A percentile compares a stretch with the other conserved stretches of the same genome.
These are phyloP conservation scores for Electrophaes corylata DNA, from an alignment of 2,888 invertebrate species.

Conservation along the genomic window DNA sequence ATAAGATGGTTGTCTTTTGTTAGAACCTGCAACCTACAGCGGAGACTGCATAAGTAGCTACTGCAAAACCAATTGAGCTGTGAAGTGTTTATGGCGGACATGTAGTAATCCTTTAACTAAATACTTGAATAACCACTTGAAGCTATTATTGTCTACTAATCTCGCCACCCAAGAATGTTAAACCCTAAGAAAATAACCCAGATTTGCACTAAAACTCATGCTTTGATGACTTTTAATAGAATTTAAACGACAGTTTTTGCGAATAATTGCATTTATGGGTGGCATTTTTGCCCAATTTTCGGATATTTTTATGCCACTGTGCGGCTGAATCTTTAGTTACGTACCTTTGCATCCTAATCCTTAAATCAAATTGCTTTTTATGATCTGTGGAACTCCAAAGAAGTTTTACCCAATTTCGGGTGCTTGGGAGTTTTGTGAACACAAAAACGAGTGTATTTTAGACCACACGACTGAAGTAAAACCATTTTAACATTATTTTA, in stretches of 20 bases:
- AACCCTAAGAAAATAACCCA: conserved; percentile 46
- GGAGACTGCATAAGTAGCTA: too few species aligned
- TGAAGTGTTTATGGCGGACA: conserved; percentile 45
- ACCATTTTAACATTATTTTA: too few species aligned
- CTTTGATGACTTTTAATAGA: conserved; percentile 39
- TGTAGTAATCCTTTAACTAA: conserved; percentile 69
- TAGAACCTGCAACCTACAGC: too few species aligned
- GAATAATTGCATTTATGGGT: conserved; percentile 45
- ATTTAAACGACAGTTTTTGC: conserved; percentile 38
- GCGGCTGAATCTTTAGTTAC: conserved; percentile 40
- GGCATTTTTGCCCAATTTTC: conserved; percentile 40
- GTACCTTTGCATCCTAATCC: conserved; percentile 18
- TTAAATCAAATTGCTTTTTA: conserved; percentile 17
- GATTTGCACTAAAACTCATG: conserved; percentile 57
- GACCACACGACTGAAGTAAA: neutral
- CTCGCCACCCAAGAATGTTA: conserved; percentile 64
- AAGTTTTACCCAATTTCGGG: neutral
- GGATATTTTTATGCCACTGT: conserved; percentile 19
- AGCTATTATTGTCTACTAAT: conserved; percentile 42
- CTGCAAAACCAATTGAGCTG: neutral
- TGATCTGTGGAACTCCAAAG: conserved; percentile 1
- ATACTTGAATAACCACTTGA: conserved; percentile 64
- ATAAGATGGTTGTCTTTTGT: too few species aligned
- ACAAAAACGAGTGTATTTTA: neutral
- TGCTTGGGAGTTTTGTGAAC: neutral